A percentile compares a stretch with the other conserved stretches of the same genome.
Evolutionary conservation across 1,140 invertebrate genomes (phyloP).

Genomic region (Gryllus bimaculatus): DNA sequence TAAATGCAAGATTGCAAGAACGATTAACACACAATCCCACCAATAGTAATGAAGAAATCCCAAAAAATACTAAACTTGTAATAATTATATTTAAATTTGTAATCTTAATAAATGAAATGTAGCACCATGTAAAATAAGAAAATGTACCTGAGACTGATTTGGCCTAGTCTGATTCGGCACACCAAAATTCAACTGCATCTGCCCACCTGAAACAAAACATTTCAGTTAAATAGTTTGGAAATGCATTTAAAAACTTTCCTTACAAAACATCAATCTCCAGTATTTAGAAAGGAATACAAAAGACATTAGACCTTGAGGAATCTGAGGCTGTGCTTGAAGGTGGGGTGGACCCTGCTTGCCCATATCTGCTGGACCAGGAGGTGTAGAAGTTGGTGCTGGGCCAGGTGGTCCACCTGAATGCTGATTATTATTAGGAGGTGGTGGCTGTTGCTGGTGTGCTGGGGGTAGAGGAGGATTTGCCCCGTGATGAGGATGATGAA

Average conservation of each 20-base stretch:
- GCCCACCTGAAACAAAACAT: constrained; percentile 11
- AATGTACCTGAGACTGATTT: not conserved
- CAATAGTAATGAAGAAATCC: no score
- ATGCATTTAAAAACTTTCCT: not conserved
- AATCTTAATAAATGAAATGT: no score
- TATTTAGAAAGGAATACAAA: not conserved
- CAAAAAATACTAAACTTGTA: no score
- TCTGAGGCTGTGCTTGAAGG: constrained; percentile 15
- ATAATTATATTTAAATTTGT: no score
- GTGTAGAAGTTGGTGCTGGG: constrained; percentile 18
- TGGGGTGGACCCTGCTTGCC: constrained; percentile 18
- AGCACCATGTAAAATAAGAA: not conserved
- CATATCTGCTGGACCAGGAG: constrained; percentile 18
- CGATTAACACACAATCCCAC: no score
- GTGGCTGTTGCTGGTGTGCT: constrained; percentile 15
- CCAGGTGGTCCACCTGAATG: constrained; percentile 16
- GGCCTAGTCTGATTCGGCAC: constrained; percentile 11
- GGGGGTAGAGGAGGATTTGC: constrained; percentile 12
- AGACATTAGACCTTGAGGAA: constrained; percentile 10
- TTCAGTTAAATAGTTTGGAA: not conserved
- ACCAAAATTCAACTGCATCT: constrained; percentile 13
- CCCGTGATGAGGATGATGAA: constrained; percentile 14
- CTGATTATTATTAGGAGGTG: constrained; percentile 9
- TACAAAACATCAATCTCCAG: not conserved
- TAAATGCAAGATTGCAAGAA: not conserved